A percentile compares a stretch with the other conserved stretches of the same genome.
Evolutionary conservation across 2,113 vertebrate genomes (phyloP).

Genomic region (Nanorana parkeri): DNA sequence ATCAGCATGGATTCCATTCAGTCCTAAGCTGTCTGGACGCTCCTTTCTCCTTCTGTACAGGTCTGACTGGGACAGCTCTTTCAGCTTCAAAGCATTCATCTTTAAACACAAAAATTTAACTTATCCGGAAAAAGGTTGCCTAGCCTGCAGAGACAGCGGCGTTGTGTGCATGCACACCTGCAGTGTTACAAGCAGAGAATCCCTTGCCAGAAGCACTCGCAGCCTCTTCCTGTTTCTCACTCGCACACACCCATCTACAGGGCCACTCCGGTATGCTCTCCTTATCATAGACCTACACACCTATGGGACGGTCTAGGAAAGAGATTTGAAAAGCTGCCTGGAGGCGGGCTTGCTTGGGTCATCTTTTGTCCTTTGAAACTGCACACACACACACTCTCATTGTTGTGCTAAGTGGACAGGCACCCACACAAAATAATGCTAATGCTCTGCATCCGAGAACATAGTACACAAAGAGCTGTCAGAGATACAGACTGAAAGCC

Average conservation of each 20-base stretch:
- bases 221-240: slow-evolving; percentile 76
- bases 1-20: slow-evolving; percentile 67
- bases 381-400: slow-evolving; percentile 20
- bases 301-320: slow-evolving; percentile 68
- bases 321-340: slow-evolving; percentile 39
- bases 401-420: slow-evolving; percentile 49
- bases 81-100: slow-evolving; percentile 89
- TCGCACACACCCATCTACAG: slow-evolving; percentile 75
- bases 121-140: not conserved
- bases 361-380: slow-evolving; percentile 36
- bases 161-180: slow-evolving; percentile 73
- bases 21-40: slow-evolving; percentile 84
- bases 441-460: slow-evolving; percentile 3
- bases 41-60: slow-evolving; percentile 91
- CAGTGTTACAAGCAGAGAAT: slow-evolving; percentile 58
- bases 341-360: not conserved
- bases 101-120: slow-evolving; percentile 56
- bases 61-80: slow-evolving; percentile 90
- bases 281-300: slow-evolving; percentile 72
- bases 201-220: slow-evolving; percentile 61
- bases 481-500: not conserved
- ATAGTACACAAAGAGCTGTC: not conserved
- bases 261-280: slow-evolving; percentile 71
- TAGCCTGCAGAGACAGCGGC: slow-evolving; percentile 57
- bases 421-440: slow-evolving; percentile 35